Evolutionary conservation across 2,888 invertebrate species (phyloP).

Genomic region (Leptogaster cylindrica): DNA sequence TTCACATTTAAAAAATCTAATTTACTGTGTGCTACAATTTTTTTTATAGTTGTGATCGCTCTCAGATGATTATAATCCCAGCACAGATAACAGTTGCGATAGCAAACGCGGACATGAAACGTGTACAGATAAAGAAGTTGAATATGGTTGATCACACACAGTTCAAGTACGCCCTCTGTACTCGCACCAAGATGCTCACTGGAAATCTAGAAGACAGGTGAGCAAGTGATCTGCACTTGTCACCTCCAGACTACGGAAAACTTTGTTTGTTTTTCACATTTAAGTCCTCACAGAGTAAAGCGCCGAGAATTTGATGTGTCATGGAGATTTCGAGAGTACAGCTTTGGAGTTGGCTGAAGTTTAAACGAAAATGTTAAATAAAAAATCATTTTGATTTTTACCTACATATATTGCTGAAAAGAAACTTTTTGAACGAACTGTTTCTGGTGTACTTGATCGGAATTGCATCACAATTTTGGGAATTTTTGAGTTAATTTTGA

Average conservation of each 20-base stretch:
- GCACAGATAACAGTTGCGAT: conserved; percentile 19
- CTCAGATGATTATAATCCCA: conserved; percentile 16
- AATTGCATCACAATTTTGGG: too few relatives aligned
- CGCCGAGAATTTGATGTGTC: conserved; percentile 4
- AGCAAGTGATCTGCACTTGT: conserved; percentile 21
- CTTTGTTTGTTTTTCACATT: conserved; percentile 20
- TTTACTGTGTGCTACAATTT: conserved; percentile 17
- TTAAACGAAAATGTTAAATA: too few relatives aligned
- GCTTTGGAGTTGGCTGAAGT: too few relatives aligned
- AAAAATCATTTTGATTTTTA: too few relatives aligned
- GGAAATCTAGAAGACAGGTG: conserved; percentile 19
- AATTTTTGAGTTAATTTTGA: too few relatives aligned
- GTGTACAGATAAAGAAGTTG: conserved; percentile 25
- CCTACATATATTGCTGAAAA: too few relatives aligned
- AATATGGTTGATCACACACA: not conserved
- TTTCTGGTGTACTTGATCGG: too few relatives aligned
- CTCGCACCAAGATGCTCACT: conserved; percentile 6
- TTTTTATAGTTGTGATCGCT: conserved; percentile 19
- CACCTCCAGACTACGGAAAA: not conserved
- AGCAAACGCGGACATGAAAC: conserved; percentile 18
- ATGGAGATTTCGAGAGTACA: not conserved
- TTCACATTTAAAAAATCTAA: not conserved
- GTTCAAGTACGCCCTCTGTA: not conserved
- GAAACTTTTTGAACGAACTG: too few relatives aligned
- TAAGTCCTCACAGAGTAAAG: conserved; percentile 24